A percentile compares a stretch with the other conserved stretches of the same genome.
These are phyloP conservation scores for Protaetia brevitarsis DNA, from an alignment of 1,140 invertebrate species.

Conservation along the genomic window DNA sequence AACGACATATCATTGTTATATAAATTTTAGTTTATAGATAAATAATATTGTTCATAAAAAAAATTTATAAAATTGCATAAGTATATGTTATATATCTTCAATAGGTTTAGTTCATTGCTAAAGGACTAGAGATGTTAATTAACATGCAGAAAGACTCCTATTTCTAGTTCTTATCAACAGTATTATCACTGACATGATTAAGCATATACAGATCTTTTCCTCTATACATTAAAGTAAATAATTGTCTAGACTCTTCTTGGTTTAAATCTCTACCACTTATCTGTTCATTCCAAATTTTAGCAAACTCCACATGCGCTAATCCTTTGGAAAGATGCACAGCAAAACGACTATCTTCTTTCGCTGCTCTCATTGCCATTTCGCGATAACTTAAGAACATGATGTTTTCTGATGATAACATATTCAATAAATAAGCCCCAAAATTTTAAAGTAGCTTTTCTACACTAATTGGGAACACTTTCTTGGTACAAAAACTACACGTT, in stretches of 20 bases:
- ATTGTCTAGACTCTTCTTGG: neutral
- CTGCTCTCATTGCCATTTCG: slow-evolving; percentile 11
- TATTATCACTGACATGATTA: neutral
- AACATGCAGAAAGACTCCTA: neutral
- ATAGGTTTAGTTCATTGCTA: neutral
- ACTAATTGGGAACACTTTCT: too few species aligned
- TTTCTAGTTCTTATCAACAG: neutral
- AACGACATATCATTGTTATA: too few species aligned
- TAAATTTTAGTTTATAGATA: too few species aligned
- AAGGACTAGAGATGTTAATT: neutral
- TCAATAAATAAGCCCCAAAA: too few species aligned
- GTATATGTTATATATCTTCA: too few species aligned
- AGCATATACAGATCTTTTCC: slow-evolving; percentile 21
- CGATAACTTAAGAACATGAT: neutral
- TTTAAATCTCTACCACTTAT: neutral
- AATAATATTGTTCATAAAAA: too few species aligned
- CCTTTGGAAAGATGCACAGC: neutral
- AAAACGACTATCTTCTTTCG: neutral
- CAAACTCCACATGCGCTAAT: slow-evolving; percentile 20
- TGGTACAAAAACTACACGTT: too few species aligned
- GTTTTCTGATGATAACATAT: neutral
- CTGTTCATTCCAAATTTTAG: neutral
- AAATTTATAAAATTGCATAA: too few species aligned
- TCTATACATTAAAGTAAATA: slow-evolving; percentile 17
- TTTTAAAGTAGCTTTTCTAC: too few species aligned